Conservation (phyloP, 2,888 invertebrate species). For the Epinotia bilunana region DNA sequence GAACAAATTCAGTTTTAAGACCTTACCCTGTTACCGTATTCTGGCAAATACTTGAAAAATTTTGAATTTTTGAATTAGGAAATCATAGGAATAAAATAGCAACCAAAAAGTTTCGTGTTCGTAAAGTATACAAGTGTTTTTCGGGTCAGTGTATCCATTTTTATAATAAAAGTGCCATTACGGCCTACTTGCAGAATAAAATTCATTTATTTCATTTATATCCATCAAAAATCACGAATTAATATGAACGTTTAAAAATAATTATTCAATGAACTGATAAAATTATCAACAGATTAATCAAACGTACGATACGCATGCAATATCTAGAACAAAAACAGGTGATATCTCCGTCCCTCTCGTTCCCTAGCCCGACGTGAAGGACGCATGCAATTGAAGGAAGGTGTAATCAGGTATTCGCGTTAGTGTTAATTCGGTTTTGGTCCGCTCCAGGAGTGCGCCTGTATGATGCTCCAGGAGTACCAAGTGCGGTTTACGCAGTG, state of each 20-base stretch:
- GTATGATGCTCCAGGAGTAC: conserved; percentile 51
- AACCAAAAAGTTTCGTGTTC: too few relatives aligned
- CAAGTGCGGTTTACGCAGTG: conserved; percentile 61
- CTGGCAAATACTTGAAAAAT: too few relatives aligned
- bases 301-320: neutral
- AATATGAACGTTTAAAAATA: neutral
- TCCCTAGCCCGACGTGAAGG: conserved; percentile 8
- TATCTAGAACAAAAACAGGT: neutral
- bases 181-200: neutral
- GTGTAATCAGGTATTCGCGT: conserved; percentile 9
- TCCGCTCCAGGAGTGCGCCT: conserved; percentile 17
- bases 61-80: too few relatives aligned
- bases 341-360: conserved; percentile 22
- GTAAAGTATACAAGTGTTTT: too few relatives aligned
- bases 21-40: too few relatives aligned
- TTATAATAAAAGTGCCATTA: too few relatives aligned
- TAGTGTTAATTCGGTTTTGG: conserved; percentile 17
- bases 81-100: too few relatives aligned
- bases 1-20: too few relatives aligned
- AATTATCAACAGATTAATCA: conserved; percentile 13
- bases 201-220: too few relatives aligned
- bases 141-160: too few relatives aligned
- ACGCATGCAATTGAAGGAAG: conserved; percentile 4
- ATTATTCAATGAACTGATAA: neutral
- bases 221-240: neutral